phyloP scores from a whole-genome alignment of 2,113 vertebrate species.

The Myocastor coypus region DNA sequence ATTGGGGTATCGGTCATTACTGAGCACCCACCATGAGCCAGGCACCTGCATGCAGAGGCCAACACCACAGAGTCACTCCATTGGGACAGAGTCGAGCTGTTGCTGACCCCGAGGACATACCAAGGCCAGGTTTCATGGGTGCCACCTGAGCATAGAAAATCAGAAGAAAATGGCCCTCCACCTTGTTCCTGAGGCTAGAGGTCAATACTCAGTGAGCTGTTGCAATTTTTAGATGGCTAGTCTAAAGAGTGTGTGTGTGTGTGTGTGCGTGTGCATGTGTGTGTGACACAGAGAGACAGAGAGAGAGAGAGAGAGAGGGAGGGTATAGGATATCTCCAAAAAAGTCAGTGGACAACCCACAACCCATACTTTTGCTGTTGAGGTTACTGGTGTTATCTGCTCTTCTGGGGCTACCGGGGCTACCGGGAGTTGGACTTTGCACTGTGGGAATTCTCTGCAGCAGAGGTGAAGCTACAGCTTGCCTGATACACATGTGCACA shows the following conservation, averaged over 20 bases:
- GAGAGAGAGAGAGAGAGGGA: too few relatives aligned
- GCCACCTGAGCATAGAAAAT: neutral
- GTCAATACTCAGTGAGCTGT: neutral
- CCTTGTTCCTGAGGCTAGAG: neutral
- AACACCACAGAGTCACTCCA: accelerated
- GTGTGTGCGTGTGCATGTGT: too few relatives aligned
- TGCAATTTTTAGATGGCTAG: neutral
- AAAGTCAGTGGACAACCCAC: neutral
- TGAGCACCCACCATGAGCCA: neutral
- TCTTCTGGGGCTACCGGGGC: neutral
- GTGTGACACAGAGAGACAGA: neutral
- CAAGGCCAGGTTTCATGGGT: neutral
- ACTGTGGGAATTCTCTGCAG: neutral
- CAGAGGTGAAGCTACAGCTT: neutral
- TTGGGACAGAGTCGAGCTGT: neutral
- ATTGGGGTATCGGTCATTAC: neutral
- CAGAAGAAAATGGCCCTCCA: neutral
- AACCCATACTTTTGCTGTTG: neutral
- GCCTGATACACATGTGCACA: neutral
- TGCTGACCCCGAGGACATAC: neutral
- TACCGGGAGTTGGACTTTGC: neutral
- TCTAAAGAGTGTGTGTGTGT: neutral
- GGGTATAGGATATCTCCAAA: neutral
- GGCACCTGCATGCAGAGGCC: neutral
- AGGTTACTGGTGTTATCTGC: neutral